A percentile compares a stretch with the other conserved stretches of the same genome.
phyloP scores from a whole-genome alignment of 2,888 invertebrate genomes.

The Pseudococcus longispinus region DNA sequence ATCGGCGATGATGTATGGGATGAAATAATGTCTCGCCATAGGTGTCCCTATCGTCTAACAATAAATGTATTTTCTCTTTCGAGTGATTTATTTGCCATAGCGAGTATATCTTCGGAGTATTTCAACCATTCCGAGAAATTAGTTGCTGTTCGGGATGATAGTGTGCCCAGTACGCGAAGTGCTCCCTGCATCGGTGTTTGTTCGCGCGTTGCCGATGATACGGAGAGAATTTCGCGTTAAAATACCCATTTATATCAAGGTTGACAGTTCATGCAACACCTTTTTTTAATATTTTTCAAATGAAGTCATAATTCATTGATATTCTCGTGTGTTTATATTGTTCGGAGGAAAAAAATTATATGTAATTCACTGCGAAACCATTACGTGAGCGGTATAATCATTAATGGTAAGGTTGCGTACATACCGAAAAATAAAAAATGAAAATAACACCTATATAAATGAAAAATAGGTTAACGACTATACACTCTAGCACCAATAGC shows the following conservation, averaged over 20 bases:
- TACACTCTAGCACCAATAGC: not conserved
- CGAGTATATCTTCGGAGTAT: not conserved
- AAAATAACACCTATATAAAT: not conserved
- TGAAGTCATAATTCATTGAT: conserved; percentile 34
- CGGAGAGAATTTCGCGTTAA: conserved; percentile 13
- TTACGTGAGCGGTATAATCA: conserved; percentile 20
- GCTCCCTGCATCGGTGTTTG: not conserved
- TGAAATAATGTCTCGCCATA: not conserved
- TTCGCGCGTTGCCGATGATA: not conserved
- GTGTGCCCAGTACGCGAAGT: not conserved
- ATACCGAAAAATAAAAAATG: not conserved
- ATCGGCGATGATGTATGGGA: conserved; percentile 18
- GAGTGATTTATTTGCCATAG: not conserved
- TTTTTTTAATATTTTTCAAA: not conserved
- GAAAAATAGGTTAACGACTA: conserved; percentile 30
- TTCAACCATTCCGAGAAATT: conserved; percentile 14
- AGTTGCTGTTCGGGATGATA: not conserved
- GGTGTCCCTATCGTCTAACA: conserved; percentile 35
- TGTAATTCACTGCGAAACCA: not conserved
- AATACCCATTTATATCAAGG: conserved; percentile 13
- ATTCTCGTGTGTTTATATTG: conserved; percentile 22
- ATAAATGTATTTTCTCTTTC: conserved; percentile 13
- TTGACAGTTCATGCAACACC: conserved; percentile 22
- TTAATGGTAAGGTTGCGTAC: conserved; percentile 6
- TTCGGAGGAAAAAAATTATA: not conserved